Evolutionary conservation across 2,797 vertebrate genomes (phyloP).

Genomic region (Pangasius mekongensis): DNA sequence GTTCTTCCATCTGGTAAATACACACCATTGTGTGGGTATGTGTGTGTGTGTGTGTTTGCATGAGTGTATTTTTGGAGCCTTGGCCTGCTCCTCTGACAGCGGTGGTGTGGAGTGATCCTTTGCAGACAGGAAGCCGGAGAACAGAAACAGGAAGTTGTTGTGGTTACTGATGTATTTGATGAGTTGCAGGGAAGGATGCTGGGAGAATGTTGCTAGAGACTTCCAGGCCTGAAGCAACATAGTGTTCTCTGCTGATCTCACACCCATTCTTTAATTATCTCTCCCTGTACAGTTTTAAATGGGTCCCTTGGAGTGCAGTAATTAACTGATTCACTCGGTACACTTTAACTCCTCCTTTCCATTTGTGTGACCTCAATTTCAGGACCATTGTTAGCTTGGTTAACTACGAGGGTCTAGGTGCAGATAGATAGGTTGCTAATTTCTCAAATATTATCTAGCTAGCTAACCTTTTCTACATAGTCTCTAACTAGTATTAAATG

Average conservation of each 20-base stretch:
- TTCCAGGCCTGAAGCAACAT: slow-evolving; percentile 30
- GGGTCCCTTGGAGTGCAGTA: background rate
- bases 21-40: background rate
- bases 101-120: slow-evolving; percentile 53
- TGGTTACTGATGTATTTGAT: slow-evolving; percentile 75
- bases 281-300: background rate
- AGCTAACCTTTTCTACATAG: background rate
- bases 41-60: slow-evolving; percentile 21
- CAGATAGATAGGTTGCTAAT: background rate
- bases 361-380: background rate
- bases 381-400: background rate
- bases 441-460: slow-evolving; percentile 14
- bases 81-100: slow-evolving; percentile 42
- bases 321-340: background rate
- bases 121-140: slow-evolving; percentile 72
- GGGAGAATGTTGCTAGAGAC: slow-evolving; percentile 5
- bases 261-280: background rate
- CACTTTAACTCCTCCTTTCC: background rate
- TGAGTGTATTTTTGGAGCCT: slow-evolving; percentile 9
- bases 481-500: background rate
- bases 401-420: background rate
- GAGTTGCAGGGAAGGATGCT: slow-evolving; percentile 64
- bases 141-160: slow-evolving; percentile 82
- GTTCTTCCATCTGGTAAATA: background rate
- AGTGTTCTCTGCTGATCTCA: background rate